A percentile compares a stretch with the other conserved stretches of the same genome.
These are phyloP conservation scores for Xanthia icteritia DNA, from an alignment of 2,888 invertebrate species.

Conservation along the genomic window DNA sequence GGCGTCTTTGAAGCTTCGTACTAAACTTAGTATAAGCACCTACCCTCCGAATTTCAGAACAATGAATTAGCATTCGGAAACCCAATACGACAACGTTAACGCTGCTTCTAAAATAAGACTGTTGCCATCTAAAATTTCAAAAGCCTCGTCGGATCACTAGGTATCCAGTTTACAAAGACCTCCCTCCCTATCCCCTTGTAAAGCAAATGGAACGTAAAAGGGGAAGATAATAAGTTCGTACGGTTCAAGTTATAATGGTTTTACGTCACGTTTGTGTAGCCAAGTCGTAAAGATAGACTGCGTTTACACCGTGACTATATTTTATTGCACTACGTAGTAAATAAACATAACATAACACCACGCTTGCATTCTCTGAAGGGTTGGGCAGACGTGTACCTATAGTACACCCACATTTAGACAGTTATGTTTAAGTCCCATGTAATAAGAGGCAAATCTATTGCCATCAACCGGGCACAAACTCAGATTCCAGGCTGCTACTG, in stretches of 20 bases:
- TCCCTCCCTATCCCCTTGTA: conserved; percentile 19
- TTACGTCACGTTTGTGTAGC: conserved; percentile 60
- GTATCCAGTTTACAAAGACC: conserved; percentile 41
- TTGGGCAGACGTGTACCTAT: too few species aligned
- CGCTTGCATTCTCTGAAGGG: too few species aligned
- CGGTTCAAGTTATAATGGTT: conserved; percentile 61
- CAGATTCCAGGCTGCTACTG: not conserved
- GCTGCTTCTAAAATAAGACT: conserved; percentile 56
- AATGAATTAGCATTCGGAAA: conserved; percentile 56
- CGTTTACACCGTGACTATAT: conserved; percentile 59
- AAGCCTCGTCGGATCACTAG: conserved; percentile 52
- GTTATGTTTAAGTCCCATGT: too few species aligned
- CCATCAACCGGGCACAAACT: too few species aligned
- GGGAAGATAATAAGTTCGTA: conserved; percentile 53
- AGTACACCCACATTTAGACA: too few species aligned
- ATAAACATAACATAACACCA: too few species aligned
- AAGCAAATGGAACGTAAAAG: conserved; percentile 24
- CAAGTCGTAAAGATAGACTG: conserved; percentile 56
- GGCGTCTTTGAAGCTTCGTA: conserved; percentile 5
- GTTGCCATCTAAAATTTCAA: conserved; percentile 65
- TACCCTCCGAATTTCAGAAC: conserved; percentile 38
- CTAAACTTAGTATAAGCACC: conserved; percentile 31
- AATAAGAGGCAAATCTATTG: too few species aligned
- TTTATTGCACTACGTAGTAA: not conserved
- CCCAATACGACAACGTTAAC: conserved; percentile 53